phyloP scores from a whole-genome alignment of 2,113 vertebrate species.

The Eulemur macaco region DNA sequence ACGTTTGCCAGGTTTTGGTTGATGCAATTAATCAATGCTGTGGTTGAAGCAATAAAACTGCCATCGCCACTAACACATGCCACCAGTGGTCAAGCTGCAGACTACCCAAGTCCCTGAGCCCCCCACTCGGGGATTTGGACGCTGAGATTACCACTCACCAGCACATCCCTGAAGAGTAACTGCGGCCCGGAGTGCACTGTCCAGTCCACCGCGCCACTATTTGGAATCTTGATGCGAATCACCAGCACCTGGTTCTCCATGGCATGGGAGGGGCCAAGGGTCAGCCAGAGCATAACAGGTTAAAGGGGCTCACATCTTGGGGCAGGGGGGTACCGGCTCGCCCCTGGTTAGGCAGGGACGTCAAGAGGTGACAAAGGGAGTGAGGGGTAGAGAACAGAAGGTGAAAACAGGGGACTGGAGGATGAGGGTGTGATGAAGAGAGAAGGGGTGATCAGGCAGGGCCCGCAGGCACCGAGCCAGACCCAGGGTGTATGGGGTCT shows the following conservation, averaged over 20 bases:
- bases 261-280: conserved; percentile 84
- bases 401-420: background rate
- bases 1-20: background rate
- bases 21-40: background rate
- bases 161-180: conserved; percentile 95
- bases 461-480: background rate
- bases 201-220: conserved; percentile 95
- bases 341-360: background rate
- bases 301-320: conserved; percentile 80
- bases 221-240: conserved; percentile 95
- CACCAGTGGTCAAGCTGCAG: background rate
- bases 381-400: background rate
- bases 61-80: background rate
- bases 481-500: background rate
- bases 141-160: conserved; percentile 87
- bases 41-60: background rate
- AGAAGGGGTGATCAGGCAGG: background rate
- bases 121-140: background rate
- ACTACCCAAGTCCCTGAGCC: background rate
- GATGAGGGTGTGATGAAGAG: no score
- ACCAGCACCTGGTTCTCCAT: conserved; percentile 95
- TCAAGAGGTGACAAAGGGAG: background rate
- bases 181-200: conserved; percentile 93
- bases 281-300: conserved; percentile 88
- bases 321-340: background rate